Conservation (phyloP, 2,888 invertebrate species). For the Mamestra brassicae region DNA sequence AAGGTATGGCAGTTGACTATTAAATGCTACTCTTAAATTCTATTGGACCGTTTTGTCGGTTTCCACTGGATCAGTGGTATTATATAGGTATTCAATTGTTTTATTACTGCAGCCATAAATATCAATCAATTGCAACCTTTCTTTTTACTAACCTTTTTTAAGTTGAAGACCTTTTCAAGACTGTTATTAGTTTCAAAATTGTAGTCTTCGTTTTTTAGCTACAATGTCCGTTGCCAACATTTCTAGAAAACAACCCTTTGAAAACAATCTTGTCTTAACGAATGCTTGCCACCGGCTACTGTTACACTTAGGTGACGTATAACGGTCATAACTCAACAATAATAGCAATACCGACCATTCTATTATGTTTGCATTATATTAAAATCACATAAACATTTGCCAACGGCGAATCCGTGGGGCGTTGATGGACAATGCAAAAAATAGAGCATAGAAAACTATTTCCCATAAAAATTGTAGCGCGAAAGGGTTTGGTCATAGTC, state of each 20-base stretch:
- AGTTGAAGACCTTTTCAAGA: background rate
- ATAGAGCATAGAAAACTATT: conserved; percentile 87
- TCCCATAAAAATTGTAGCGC: conserved; percentile 88
- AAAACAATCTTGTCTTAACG: conserved; percentile 43
- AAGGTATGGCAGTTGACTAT: conserved; percentile 50
- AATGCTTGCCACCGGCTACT: conserved; percentile 54
- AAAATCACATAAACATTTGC: conserved; percentile 86
- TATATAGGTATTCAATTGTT: conserved; percentile 6
- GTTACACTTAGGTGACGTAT: conserved; percentile 73
- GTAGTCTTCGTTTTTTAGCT: background rate
- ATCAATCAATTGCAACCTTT: conserved; percentile 26
- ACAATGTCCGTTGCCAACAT: conserved; percentile 4
- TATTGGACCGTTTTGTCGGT: conserved; percentile 12
- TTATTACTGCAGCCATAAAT: conserved; percentile 28
- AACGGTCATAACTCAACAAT: conserved; percentile 81
- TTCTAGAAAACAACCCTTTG: conserved; percentile 50
- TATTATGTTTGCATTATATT: conserved; percentile 81
- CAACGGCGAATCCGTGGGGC: conserved; percentile 84
- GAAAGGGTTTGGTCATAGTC: conserved; percentile 82
- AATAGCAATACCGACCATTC: conserved; percentile 76
- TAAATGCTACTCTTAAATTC: conserved; percentile 45
- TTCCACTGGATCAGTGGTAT: conserved; percentile 24
- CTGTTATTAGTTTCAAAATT: conserved; percentile 9
- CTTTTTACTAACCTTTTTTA: background rate
- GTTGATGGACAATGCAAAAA: conserved; percentile 89